A percentile compares a stretch with the other conserved stretches of the same genome.
These are phyloP conservation scores for Thaumetopoea pityocampa DNA, from an alignment of 1,140 invertebrate species.

Conservation along the genomic window DNA sequence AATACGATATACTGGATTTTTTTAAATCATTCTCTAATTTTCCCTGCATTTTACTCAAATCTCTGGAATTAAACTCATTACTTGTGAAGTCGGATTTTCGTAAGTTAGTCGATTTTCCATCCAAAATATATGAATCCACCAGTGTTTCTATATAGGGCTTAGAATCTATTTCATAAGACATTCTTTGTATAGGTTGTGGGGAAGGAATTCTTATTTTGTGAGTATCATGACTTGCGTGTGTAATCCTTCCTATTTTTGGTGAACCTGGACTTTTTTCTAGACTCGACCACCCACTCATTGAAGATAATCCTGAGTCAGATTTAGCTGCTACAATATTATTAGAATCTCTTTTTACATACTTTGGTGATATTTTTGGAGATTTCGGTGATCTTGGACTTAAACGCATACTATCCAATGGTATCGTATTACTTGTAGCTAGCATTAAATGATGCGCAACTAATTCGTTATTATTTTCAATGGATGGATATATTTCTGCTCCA, in stretches of 20 bases:
- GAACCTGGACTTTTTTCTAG: slow-evolving; percentile 89
- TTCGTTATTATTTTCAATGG: slow-evolving; percentile 56
- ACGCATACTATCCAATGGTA: slow-evolving; percentile 71
- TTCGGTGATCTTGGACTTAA: slow-evolving; percentile 83
- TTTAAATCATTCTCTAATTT: slow-evolving; percentile 49
- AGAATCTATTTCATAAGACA: slow-evolving; percentile 50
- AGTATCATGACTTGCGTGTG: slow-evolving; percentile 49
- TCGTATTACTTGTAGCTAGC: slow-evolving; percentile 43
- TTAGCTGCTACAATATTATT: slow-evolving; percentile 82
- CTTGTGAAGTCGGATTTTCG: slow-evolving; percentile 32
- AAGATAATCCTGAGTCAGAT: slow-evolving; percentile 89
- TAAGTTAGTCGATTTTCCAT: slow-evolving; percentile 47
- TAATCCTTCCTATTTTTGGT: slow-evolving; percentile 72
- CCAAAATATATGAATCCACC: slow-evolving; percentile 61
- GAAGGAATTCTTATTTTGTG: slow-evolving; percentile 59
- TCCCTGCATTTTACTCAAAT: slow-evolving; percentile 48
- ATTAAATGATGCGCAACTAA: slow-evolving; percentile 39
- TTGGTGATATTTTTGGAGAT: slow-evolving; percentile 85
- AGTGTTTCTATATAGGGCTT: slow-evolving; percentile 68
- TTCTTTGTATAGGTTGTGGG: slow-evolving; percentile 55
- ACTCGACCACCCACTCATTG: slow-evolving; percentile 90
- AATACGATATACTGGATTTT: slow-evolving; percentile 47
- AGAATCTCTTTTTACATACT: slow-evolving; percentile 80
- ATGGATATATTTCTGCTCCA: slow-evolving; percentile 66
- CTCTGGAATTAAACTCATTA: slow-evolving; percentile 42